Conservation (phyloP, 1,140 invertebrate species). For the Drosophila repletoides region DNA sequence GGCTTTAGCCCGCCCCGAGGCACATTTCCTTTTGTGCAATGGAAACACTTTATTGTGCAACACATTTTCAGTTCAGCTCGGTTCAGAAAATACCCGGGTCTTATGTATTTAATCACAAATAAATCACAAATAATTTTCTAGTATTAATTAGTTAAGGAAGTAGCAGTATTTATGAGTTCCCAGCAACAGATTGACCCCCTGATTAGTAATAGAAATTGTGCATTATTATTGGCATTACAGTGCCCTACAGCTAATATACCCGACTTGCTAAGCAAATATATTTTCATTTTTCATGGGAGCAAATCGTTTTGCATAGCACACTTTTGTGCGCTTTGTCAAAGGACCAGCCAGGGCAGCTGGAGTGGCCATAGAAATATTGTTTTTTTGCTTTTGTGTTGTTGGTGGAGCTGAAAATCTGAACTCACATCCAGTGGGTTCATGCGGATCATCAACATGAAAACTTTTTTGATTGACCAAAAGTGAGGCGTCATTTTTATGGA, state of each 20-base stretch:
- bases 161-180: too few species aligned
- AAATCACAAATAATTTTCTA: not conserved
- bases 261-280: conserved; percentile 13
- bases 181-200: too few species aligned
- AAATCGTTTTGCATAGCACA: conserved; percentile 63
- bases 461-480: conserved; percentile 41
- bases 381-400: too few species aligned
- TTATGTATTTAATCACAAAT: not conserved
- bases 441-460: conserved; percentile 39
- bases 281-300: conserved; percentile 56
- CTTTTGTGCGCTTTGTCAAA: conserved; percentile 61
- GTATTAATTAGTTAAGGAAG: too few species aligned
- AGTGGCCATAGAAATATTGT: conserved; percentile 18
- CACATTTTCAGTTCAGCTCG: too few species aligned
- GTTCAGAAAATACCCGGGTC: conserved; percentile 2
- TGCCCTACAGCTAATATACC: too few species aligned
- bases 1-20: conserved; percentile 36
- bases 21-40: conserved; percentile 42
- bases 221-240: too few species aligned
- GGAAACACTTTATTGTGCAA: conserved; percentile 4
- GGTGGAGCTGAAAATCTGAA: not conserved
- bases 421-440: conserved; percentile 2
- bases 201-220: too few species aligned
- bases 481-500: conserved; percentile 30
- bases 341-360: conserved; percentile 2